These are phyloP conservation scores for Andrena trimmerana DNA, from an alignment of 2,888 invertebrate species.

Conservation along the genomic window DNA sequence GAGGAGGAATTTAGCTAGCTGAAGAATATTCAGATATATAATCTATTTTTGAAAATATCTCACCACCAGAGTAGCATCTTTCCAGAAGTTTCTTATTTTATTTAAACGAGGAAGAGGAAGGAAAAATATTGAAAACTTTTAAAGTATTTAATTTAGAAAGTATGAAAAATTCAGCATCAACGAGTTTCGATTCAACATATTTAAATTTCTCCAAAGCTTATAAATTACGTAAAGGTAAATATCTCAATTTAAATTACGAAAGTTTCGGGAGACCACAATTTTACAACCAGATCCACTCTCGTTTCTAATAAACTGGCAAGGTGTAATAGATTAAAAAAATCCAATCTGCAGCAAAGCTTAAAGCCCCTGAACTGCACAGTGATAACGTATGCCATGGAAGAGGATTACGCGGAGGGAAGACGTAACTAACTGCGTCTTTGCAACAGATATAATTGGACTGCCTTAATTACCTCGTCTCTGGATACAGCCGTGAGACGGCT, in stretches of 20 bases:
- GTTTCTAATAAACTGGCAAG: neutral
- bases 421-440: slow-evolving; percentile 36
- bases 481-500: slow-evolving; percentile 42
- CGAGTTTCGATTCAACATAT: no score
- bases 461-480: slow-evolving; percentile 50
- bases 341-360: slow-evolving; percentile 4
- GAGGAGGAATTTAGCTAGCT: no score
- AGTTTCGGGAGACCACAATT: neutral
- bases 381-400: slow-evolving; percentile 37
- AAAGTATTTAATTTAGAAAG: no score
- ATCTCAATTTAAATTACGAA: neutral
- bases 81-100: no score
- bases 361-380: slow-evolving; percentile 24
- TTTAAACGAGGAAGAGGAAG: no score
- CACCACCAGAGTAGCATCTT: no score
- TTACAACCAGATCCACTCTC: no score
- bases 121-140: no score
- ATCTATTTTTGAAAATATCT: no score
- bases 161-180: no score
- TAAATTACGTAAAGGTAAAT: neutral
- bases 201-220: no score
- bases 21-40: no score
- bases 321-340: slow-evolving; percentile 12
- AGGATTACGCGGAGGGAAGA: slow-evolving; percentile 37
- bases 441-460: slow-evolving; percentile 59